phyloP scores from a whole-genome alignment of 2,797 vertebrate genomes.

The Synanceia verrucosa region DNA sequence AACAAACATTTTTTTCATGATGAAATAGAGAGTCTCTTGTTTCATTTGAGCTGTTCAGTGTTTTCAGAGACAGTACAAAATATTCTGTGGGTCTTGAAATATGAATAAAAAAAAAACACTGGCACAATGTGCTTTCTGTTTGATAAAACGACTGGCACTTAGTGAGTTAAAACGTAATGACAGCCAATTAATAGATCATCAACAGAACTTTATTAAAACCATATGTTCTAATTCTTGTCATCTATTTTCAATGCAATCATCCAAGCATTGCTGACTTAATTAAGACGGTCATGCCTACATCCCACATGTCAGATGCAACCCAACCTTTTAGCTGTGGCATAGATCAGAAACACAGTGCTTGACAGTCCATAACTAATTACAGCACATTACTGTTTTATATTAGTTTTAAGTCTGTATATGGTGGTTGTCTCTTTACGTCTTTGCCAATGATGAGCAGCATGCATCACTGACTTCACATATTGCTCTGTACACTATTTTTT shows the following conservation, averaged over 20 bases:
- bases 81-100: too few relatives aligned
- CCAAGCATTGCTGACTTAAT: slow-evolving; percentile 37
- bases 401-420: slow-evolving; percentile 7
- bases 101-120: too few relatives aligned
- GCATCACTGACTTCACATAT: not conserved
- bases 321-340: slow-evolving; percentile 15
- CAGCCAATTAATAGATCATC: slow-evolving; percentile 22
- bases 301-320: slow-evolving; percentile 4
- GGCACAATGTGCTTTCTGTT: too few relatives aligned
- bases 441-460: not conserved
- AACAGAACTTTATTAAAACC: slow-evolving; percentile 37
- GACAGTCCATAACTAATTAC: slow-evolving; percentile 42
- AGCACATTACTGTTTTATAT: slow-evolving; percentile 14
- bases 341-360: slow-evolving; percentile 15
- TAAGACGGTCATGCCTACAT: not conserved
- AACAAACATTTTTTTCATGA: too few relatives aligned
- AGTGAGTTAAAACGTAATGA: too few relatives aligned
- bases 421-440: slow-evolving; percentile 36
- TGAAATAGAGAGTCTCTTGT: too few relatives aligned
- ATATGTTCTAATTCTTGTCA: slow-evolving; percentile 34
- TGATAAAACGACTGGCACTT: too few relatives aligned
- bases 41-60: too few relatives aligned
- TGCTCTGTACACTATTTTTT: not conserved
- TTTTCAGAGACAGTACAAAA: too few relatives aligned
- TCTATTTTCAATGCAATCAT: slow-evolving; percentile 22